Evolutionary conservation across 1,140 invertebrate species (phyloP), one percentile per base, ranked within the genome.

Genomic region (Apis dorsata): DNA sequence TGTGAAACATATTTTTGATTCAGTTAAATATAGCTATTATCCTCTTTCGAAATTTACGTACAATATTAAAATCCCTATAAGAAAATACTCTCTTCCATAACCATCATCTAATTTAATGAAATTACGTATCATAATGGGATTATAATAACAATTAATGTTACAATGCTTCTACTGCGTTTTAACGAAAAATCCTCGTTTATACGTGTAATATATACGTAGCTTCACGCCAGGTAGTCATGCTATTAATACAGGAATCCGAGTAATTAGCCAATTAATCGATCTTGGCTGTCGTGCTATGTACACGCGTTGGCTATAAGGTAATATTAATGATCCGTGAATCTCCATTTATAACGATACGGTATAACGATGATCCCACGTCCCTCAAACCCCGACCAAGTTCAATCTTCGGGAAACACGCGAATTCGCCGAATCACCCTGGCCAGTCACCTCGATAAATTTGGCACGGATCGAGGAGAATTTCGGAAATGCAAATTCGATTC

Each of bases 241-340:
- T 71, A 86, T 89, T 75, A 86, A 86, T 83, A 79, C 73, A 75
- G 72, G 76, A 68, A 85, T 81, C 79, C 79, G 87, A 89, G 80
- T 88, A 89, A 89, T 89, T 86, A 88, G 72, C 66, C 85, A 74
- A 89, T 89, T 88, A 86, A 86, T 85, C 87, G 85, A 86, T 86
- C 79, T 60, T 55, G 57, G 73, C 70, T 74, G 84, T 49, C 68
- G 55, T 82, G 60, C 51, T n/a, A 49, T 76, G 72, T 86, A 70
- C 57, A 86, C 72, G 66, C 79, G 59, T 75, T 63, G 66, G 78
- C 76, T 53, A 62, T 57, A 65, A 79, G 65, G 79, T 70, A 79
- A 79, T 86, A 86, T 88, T 88, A 88, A 89, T 73, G 82, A 81
- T 53, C 81, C 81, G 87, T 85, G 84, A 85, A 88, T 89, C 85